A percentile compares a stretch with the other conserved stretches of the same genome.
Evolutionary conservation across 2,888 invertebrate genomes (phyloP).

Genomic region (Holacanthella duospinosa): DNA sequence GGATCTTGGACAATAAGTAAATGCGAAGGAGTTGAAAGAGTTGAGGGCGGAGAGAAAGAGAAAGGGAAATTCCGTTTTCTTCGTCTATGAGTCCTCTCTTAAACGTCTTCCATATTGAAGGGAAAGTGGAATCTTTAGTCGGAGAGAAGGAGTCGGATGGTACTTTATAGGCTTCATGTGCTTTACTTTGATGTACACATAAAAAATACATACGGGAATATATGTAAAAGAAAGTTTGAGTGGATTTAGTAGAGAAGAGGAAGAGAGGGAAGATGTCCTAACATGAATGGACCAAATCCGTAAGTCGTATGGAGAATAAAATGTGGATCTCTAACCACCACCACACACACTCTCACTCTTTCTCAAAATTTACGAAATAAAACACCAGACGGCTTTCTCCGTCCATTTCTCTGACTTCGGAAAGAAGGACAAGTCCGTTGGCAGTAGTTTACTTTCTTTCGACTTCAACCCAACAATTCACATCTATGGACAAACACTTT

Average conservation of each 20-base stretch:
- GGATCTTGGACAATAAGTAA: constrained; percentile 2
- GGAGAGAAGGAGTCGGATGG: neutral
- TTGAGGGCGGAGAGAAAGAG: neutral
- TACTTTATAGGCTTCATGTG: constrained; percentile 1
- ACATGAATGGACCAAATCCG: constrained; percentile 3
- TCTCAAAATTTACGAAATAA: constrained; percentile 21
- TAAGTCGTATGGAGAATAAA: neutral
- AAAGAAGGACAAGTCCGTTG: no score
- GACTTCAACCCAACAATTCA: neutral
- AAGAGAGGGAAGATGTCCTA: neutral
- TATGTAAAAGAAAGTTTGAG: neutral
- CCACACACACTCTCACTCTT: neutral
- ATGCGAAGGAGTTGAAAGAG: neutral
- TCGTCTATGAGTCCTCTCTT: constrained; percentile 4
- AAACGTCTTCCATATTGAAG: constrained; percentile 10
- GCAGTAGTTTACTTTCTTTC: neutral
- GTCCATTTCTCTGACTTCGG: neutral
- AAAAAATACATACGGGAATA: constrained; percentile 3
- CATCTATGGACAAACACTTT: neutral
- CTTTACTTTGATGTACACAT: constrained; percentile 2
- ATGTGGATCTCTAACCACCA: neutral
- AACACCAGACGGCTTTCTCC: constrained; percentile 27
- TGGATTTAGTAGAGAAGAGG: neutral
- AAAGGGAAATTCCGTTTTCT: neutral
- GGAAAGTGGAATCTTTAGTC: constrained; percentile 7